Base-by-base conservation (phyloP, 2,797 vertebrate species). In the Poeciliopsis paucimaculata region DNA sequence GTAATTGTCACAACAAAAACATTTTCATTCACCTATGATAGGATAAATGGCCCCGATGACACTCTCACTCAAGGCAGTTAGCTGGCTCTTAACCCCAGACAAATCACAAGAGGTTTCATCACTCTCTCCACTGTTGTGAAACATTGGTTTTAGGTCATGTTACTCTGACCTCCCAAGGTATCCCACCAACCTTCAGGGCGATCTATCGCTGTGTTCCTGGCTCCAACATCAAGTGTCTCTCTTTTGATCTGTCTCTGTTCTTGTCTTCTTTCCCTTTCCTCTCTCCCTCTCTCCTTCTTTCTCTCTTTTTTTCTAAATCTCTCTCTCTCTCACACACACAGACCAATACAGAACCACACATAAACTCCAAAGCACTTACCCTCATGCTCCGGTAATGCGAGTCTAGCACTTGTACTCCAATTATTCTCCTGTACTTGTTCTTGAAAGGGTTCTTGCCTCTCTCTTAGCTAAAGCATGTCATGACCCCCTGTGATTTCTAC, bases 341-440 rank as follows among this genome's bases (percentile, higher is more conserved):
- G 43, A 64, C 75, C 60, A 53, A 43, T 81, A 83, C 82, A 77
- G 39, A 77, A 28, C 13, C 79, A 64, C 85, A 81, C 84, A 77
- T 87, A 84, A 86, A 91, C 87, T 90, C 85, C 78, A 53, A 36
- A 90, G 90, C 93, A 93, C 92, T 94, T 93, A 93, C 89, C 91
- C 91, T 90, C 77, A 76, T 93, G 93, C 92, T 91, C 92, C 72
- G 73, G 89, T 94, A 94, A 94, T 93, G 91, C 45, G 83, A 90
- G 88, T 91, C 89, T 82, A 91, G 89, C 92, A 91, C 91, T 95
- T 92, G 91, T 91, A 90, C 89, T 92, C 92, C 90, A 95, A 94
- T 95, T 95, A 95, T 93, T 93, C 90, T 90, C 89, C 92, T 90
- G 89, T 93, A 93, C 90, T 93, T 93, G 91, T 92, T 92, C 92